Evolutionary conservation across 2,113 vertebrate species (phyloP).

Genomic region (Prolemur simus): DNA sequence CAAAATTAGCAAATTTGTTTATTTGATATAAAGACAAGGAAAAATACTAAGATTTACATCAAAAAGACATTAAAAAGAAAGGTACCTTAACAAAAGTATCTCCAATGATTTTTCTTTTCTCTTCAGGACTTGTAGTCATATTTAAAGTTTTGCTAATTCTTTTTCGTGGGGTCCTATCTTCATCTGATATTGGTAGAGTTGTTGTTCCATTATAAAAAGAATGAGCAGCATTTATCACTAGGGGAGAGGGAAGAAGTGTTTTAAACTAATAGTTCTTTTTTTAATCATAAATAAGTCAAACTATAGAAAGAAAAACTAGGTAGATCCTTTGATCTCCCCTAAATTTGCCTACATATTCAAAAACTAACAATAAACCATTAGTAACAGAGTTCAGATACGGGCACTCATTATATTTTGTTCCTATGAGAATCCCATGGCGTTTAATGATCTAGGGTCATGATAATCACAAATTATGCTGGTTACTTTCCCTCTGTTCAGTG

Average conservation of each 20-base stretch:
- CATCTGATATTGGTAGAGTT: conserved; percentile 98
- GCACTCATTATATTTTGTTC: background rate
- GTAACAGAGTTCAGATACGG: background rate
- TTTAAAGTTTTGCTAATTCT: conserved; percentile 99
- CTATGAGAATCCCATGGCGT: background rate
- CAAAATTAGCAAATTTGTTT: background rate
- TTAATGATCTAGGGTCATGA: background rate
- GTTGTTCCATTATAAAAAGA: conserved; percentile 99
- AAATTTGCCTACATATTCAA: background rate
- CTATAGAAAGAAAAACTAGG: conserved; percentile 7
- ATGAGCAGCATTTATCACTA: conserved; percentile 98
- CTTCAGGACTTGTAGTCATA: conserved; percentile 99
- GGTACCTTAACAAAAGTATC: conserved; percentile 98
- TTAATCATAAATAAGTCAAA: background rate
- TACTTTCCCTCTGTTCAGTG: background rate
- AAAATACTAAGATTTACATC: background rate
- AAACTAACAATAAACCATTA: background rate
- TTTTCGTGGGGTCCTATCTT: conserved; percentile 97
- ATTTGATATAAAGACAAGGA: background rate
- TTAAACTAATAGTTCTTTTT: background rate
- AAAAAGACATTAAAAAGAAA: background rate
- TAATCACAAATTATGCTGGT: background rate
- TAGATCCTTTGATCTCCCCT: background rate
- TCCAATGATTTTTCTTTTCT: conserved; percentile 99
- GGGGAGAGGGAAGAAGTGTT: background rate